Evolutionary conservation across 2,888 invertebrate genomes (phyloP).

Genomic region (Silvanus unidentatus): DNA sequence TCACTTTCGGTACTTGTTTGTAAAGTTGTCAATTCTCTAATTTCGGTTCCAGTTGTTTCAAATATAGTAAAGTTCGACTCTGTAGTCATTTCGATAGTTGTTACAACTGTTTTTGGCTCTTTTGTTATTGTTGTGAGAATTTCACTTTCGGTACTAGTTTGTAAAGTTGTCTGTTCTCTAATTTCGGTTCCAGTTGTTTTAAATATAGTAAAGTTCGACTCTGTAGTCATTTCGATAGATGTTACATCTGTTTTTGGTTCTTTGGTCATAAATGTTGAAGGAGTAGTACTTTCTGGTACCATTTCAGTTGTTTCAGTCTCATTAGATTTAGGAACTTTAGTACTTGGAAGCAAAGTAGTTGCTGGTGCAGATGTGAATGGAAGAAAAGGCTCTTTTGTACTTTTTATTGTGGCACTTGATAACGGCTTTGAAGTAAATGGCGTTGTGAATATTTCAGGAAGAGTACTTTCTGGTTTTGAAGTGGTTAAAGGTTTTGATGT

Average conservation of each 20-base stretch:
- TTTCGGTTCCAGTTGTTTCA: constrained; percentile 5
- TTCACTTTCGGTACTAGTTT: not conserved
- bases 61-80: too few species aligned
- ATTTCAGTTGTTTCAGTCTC: constrained; percentile 5
- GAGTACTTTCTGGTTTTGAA: not conserved
- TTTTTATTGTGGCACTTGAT: not conserved
- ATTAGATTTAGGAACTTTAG: too few species aligned
- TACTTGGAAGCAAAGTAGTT: too few species aligned
- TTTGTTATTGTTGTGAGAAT: too few species aligned
- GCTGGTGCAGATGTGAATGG: too few species aligned
- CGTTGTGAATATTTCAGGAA: not conserved
- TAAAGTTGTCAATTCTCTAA: constrained; percentile 2
- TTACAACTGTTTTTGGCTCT: constrained; percentile 2
- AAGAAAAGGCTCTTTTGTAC: too few species aligned
- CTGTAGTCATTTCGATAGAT: not conserved
- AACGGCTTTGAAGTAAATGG: not conserved
- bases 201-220: too few species aligned
- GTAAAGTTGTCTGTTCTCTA: too few species aligned
- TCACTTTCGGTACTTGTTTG: not conserved
- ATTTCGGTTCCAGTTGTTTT: constrained; percentile 4
- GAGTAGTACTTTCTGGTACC: not conserved
- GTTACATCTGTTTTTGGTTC: constrained; percentile 3
- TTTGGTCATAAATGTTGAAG: too few species aligned
- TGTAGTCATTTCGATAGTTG: not conserved
- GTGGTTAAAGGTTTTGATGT: not conserved